A percentile compares a stretch with the other conserved stretches of the same genome.
Conservation (phyloP, 2,888 invertebrate genomes). For the Eurois occulta region DNA sequence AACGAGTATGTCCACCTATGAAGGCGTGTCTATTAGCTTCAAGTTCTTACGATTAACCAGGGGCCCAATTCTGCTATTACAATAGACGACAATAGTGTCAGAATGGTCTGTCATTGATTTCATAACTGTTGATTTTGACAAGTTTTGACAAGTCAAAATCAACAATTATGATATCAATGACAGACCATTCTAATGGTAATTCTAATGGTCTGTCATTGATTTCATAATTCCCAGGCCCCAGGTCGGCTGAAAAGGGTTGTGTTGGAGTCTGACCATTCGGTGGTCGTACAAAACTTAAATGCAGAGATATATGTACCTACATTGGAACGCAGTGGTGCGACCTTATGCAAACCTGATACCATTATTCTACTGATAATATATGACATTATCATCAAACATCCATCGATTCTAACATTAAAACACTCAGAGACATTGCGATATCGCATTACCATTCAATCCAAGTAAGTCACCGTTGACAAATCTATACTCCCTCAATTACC, state of each 20-base stretch:
- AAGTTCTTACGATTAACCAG: too few species aligned
- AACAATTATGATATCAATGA: too few species aligned
- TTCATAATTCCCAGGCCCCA: too few species aligned
- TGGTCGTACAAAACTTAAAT: too few species aligned
- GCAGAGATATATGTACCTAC: not conserved
- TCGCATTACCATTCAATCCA: conserved; percentile 41
- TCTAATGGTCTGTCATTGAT: too few species aligned
- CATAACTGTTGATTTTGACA: too few species aligned
- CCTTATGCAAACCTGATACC: not conserved
- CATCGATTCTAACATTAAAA: conserved; percentile 21
- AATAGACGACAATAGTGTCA: too few species aligned
- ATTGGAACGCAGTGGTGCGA: not conserved
- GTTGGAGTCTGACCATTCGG: not conserved
- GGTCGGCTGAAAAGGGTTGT: not conserved
- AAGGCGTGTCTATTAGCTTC: not conserved
- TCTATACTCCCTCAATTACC: conserved; percentile 37
- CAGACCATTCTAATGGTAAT: too few species aligned
- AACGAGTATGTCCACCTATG: not conserved
- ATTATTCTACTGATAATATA: not conserved
- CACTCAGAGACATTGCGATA: conserved; percentile 28
- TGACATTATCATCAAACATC: conserved; percentile 7
- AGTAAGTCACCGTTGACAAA: conserved; percentile 38
- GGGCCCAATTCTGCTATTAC: too few species aligned
- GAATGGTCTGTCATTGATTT: too few species aligned
- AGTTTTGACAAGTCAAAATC: too few species aligned